These are phyloP conservation scores for Manis javanica DNA, from an alignment of 2,797 vertebrate species.

Conservation along the genomic window DNA sequence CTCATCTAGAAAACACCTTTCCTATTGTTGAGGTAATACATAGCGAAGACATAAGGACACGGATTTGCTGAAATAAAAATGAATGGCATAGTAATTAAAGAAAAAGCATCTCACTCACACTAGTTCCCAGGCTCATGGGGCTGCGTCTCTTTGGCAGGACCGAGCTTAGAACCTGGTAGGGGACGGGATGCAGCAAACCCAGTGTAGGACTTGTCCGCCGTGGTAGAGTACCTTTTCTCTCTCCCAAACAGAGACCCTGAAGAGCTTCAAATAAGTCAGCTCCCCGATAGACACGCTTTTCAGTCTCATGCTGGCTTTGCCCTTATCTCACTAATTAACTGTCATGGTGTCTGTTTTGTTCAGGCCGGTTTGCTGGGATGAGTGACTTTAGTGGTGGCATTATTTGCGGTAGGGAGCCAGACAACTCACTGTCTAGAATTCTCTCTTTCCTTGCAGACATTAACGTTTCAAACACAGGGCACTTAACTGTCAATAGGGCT, in stretches of 20 bases:
- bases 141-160: not conserved
- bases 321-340: rapidly evolving
- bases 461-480: rapidly evolving
- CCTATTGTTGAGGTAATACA: not conserved
- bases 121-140: rapidly evolving
- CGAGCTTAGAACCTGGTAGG: rapidly evolving
- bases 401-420: not conserved
- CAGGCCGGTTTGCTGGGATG: not conserved
- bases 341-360: rapidly evolving
- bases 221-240: no score
- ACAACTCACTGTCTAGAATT: no score
- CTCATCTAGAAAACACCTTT: no score
- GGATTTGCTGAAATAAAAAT: not conserved
- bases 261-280: not conserved
- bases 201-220: rapidly evolving
- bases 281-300: no score
- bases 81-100: not conserved
- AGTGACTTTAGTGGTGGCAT: rapidly evolving
- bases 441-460: no score
- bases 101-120: rapidly evolving
- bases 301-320: rapidly evolving
- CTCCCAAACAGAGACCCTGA: rapidly evolving
- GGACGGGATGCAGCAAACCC: not conserved
- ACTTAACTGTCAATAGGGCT: rapidly evolving
- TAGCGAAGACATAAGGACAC: not conserved